Percentiles rank a stretch among this genome's conserved stretches.
phyloP scores from a whole-genome alignment of 2,113 vertebrate genomes.

The Micromys minutus region DNA sequence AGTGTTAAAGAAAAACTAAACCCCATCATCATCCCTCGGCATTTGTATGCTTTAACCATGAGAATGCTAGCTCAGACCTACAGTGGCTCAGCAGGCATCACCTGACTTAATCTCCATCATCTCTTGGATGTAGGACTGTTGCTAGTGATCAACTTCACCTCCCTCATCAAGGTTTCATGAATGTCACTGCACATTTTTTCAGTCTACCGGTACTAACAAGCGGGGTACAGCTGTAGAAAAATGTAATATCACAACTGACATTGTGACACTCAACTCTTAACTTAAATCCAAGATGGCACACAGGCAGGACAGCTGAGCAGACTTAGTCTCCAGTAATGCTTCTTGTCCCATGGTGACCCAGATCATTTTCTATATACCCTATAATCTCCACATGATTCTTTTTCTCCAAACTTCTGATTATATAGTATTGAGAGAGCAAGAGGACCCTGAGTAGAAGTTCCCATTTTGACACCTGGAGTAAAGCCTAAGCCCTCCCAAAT shows the following conservation, averaged over 20 bases:
- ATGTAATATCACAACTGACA: neutral
- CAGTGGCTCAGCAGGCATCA: neutral
- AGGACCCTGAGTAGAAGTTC: rapidly evolving
- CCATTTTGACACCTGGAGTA: neutral
- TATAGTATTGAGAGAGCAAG: neutral
- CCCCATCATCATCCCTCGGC: neutral
- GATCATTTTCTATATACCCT: neutral
- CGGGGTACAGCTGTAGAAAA: neutral
- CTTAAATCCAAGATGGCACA: neutral
- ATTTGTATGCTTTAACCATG: neutral
- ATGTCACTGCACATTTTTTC: neutral
- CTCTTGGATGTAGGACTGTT: neutral
- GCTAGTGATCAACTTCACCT: neutral
- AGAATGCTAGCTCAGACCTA: neutral
- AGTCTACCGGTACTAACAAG: neutral
- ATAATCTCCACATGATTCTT: rapidly evolving
- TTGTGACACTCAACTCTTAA: neutral
- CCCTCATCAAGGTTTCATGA: neutral
- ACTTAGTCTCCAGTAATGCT: neutral
- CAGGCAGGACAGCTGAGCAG: neutral
- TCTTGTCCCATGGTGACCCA: neutral
- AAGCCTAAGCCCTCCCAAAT: neutral
- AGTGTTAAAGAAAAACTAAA: neutral
- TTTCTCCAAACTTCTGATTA: neutral
- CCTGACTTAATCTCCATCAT: too few species aligned